phyloP scores from a whole-genome alignment of 2,113 vertebrate species.

The Labeo catla region DNA sequence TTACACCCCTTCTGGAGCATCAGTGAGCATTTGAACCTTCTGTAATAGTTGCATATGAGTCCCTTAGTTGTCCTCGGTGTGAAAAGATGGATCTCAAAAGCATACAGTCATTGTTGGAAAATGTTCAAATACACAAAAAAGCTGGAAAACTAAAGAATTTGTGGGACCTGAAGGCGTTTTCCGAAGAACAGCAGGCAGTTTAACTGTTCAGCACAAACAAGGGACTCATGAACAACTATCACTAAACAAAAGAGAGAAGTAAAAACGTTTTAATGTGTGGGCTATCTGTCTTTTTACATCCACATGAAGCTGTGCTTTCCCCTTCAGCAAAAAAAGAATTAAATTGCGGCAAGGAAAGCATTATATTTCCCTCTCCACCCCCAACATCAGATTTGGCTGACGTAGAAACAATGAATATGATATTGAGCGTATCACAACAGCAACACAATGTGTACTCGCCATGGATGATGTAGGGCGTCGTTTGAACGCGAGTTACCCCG shows the following conservation, averaged over 20 bases:
- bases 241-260: not conserved
- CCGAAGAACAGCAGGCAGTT: no score
- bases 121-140: no score
- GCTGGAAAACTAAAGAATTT: no score
- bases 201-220: no score
- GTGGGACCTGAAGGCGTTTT: no score
- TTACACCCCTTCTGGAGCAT: no score
- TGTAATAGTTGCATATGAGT: no score
- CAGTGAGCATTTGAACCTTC: no score
- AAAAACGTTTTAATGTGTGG: not conserved
- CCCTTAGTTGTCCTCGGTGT: no score
- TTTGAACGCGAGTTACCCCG: constrained; percentile 82
- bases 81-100: no score
- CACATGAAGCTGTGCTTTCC: not conserved
- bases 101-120: no score
- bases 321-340: not conserved
- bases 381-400: not conserved
- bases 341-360: not conserved
- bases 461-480: constrained; percentile 73
- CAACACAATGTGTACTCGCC: constrained; percentile 54
- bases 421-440: not conserved
- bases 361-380: not conserved
- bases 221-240: no score
- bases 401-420: not conserved
- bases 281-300: not conserved